Base-by-base conservation (phyloP, 2,888 invertebrate genomes). In the Pogonocherus hispidulus region DNA sequence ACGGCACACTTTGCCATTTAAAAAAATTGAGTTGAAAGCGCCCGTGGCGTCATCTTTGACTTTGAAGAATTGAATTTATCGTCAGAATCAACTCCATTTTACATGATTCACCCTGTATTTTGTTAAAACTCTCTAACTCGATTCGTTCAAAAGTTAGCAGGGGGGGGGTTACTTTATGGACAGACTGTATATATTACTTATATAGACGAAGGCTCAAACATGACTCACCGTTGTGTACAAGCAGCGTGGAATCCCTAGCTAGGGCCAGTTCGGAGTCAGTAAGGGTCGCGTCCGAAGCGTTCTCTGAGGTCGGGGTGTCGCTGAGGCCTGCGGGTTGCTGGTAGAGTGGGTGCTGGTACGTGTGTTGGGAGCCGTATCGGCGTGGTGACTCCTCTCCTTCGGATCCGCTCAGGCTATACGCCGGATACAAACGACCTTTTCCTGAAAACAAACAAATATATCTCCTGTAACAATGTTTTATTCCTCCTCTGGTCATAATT, bases 201-300 rank as follows among this genome's bases (percentile, higher is more conserved):
- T 27, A 27, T 27, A 27, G 3, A 3, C 27, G 3, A 27, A 3
- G 3, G 27, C 8, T 27, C 27, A 27, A 27, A 27, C 3, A 27
- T n/a, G 18, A 87, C 91, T 89, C 76, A 94, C 94, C 94, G 92
- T 93, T 94, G 89, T 94, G 93, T 78, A 93, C 92, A 78, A 94
- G 91, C 77, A 94, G 90, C 76, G 94, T 93, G 55, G 92, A 93
- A 83, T 94, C 93, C 83, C 94, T 90, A 81, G 93, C 93, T 79
- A 94, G 89, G 80, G 94, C 93, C 84, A 93, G 88, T 87, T 94
- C 94, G 19, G 93, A 93, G 86, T 94, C 94, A 37, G 94, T 94
- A 80, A 94, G 89, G 22, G 94, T 94, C 46, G 93, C 93, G 90
- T 94, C 93, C 74, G 94, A 94, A 74, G 92, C 93, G 91, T 94